Conservation (phyloP, 1,140 invertebrate species). For the Drosophila ambigua region DNA sequence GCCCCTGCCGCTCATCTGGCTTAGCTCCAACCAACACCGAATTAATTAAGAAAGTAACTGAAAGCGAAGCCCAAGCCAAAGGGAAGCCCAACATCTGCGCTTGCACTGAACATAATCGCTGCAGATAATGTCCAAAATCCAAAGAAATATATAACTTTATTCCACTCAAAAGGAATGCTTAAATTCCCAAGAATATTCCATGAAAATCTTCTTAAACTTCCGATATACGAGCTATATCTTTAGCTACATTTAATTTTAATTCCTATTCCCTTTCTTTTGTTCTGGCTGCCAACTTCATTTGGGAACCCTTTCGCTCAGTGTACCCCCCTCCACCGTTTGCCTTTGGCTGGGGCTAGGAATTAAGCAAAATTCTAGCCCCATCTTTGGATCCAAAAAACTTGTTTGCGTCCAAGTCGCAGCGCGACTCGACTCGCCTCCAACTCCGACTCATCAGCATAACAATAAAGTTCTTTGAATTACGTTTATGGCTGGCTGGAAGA, state of each 20-base stretch:
- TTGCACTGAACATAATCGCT: too few species aligned
- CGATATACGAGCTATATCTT: too few species aligned
- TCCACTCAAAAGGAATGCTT: too few species aligned
- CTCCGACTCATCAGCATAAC: conserved; percentile 61
- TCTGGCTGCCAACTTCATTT: too few species aligned
- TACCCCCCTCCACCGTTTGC: background rate
- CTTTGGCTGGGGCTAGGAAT: conserved; percentile 23
- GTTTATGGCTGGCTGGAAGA: conserved; percentile 25
- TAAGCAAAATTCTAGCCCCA: conserved; percentile 33
- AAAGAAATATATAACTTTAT: too few species aligned
- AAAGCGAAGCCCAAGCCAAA: conserved; percentile 36
- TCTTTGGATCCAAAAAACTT: conserved; percentile 14
- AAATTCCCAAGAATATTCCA: background rate
- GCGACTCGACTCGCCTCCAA: too few species aligned
- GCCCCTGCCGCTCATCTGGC: background rate
- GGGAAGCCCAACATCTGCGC: conserved; percentile 40
- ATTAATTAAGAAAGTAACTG: conserved; percentile 68
- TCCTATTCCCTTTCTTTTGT: background rate
- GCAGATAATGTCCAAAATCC: background rate
- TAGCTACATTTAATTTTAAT: too few species aligned
- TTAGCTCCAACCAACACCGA: conserved; percentile 33
- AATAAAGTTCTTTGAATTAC: conserved; percentile 63
- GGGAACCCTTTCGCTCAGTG: too few species aligned
- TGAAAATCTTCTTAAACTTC: too few species aligned
- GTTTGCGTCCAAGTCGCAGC: conserved; percentile 22